Conservation (phyloP, 1,140 invertebrate species). For the Heliconius melpomene region DNA sequence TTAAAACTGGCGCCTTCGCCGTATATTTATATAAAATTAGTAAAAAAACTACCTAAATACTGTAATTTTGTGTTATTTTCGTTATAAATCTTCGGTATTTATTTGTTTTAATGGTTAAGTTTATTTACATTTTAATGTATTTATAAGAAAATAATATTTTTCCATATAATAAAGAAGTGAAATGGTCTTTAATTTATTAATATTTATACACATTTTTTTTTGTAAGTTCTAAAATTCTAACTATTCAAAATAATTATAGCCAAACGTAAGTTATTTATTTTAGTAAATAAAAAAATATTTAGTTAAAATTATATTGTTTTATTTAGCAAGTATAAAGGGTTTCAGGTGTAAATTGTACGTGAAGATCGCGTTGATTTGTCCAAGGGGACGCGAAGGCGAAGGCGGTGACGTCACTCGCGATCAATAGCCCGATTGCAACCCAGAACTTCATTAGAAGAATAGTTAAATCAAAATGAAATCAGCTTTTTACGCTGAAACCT, state of each 20-base stretch:
- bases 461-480: too few species aligned
- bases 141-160: too few species aligned
- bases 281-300: too few species aligned
- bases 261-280: neutral
- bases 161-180: too few species aligned
- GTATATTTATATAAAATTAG: neutral
- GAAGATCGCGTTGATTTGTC: constrained; percentile 38
- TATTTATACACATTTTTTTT: neutral
- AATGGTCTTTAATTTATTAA: too few species aligned
- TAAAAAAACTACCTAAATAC: too few species aligned
- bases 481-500: too few species aligned
- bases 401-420: constrained; percentile 71
- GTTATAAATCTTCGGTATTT: too few species aligned
- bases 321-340: neutral
- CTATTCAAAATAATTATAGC: neutral
- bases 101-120: too few species aligned
- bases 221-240: neutral
- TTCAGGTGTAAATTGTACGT: constrained; percentile 27
- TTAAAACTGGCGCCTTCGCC: neutral
- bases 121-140: too few species aligned
- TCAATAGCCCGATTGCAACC: constrained; percentile 53
- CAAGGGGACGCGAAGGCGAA: constrained; percentile 52
- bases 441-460: constrained; percentile 17
- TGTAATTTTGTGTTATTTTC: too few species aligned
- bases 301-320: too few species aligned